A percentile compares a stretch with the other conserved stretches of the same genome.
These are phyloP conservation scores for Hystrix brachyura DNA, from an alignment of 2,113 vertebrate genomes.

Conservation along the genomic window DNA sequence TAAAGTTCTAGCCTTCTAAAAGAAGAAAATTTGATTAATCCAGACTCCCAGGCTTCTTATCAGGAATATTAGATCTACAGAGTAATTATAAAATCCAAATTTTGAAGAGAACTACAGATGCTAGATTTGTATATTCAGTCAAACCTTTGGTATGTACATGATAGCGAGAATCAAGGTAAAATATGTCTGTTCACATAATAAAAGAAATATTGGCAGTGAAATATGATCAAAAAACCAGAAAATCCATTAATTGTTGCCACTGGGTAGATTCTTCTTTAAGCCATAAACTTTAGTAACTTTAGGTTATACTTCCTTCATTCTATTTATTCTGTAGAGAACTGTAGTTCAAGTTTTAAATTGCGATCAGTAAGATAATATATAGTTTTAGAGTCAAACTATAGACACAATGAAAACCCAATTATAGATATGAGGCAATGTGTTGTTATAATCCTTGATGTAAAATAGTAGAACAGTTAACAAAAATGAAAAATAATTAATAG, in stretches of 20 bases:
- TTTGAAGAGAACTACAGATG: neutral
- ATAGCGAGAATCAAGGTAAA: neutral
- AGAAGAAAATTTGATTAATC: neutral
- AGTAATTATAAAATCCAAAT: slow-evolving; percentile 3
- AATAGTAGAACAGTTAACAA: slow-evolving; percentile 55
- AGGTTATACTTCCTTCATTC: slow-evolving; percentile 7
- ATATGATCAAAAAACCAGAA: neutral
- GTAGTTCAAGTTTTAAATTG: slow-evolving; percentile 39
- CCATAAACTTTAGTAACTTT: slow-evolving; percentile 17
- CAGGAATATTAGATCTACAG: neutral
- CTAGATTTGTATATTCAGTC: neutral
- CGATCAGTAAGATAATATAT: neutral
- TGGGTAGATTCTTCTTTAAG: neutral
- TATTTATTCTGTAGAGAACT: neutral
- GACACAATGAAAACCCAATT: slow-evolving; percentile 45
- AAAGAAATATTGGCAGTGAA: neutral
- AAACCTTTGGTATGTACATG: neutral
- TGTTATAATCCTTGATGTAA: neutral
- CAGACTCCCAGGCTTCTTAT: neutral
- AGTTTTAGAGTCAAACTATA: slow-evolving; percentile 50
- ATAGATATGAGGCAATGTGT: slow-evolving; percentile 1
- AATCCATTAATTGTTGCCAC: neutral
- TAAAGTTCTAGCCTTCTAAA: neutral
- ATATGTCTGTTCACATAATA: neutral
- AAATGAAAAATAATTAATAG: slow-evolving; percentile 12